Percentiles rank a stretch among this genome's conserved stretches.
phyloP scores from a whole-genome alignment of 2,888 invertebrate genomes.

The Pseudococcus viburni region DNA sequence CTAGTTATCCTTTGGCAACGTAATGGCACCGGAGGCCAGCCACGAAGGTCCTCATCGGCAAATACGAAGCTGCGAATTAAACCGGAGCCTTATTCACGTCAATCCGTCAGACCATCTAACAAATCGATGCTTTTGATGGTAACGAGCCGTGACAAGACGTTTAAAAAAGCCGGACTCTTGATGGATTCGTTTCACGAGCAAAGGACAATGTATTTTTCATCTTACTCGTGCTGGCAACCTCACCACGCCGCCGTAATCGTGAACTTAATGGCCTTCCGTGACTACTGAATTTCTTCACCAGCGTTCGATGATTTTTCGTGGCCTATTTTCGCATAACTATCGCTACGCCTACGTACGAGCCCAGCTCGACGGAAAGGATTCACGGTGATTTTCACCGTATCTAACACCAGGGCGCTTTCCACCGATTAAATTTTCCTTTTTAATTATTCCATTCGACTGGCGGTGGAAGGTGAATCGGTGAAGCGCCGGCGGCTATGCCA shows the following conservation, averaged over 20 bases:
- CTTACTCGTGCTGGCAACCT: background rate
- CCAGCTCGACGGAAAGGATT: background rate
- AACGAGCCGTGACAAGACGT: slow-evolving; percentile 29
- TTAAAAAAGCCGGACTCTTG: slow-evolving; percentile 19
- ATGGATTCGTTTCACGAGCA: background rate
- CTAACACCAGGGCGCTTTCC: background rate
- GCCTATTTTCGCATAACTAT: background rate
- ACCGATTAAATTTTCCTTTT: slow-evolving; percentile 17
- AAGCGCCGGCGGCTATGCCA: background rate
- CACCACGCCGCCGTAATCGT: background rate
- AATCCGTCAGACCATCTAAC: background rate
- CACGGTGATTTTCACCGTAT: slow-evolving; percentile 23
- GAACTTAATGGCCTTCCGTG: slow-evolving; percentile 34
- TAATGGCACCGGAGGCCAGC: background rate
- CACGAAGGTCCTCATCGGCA: background rate
- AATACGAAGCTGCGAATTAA: background rate
- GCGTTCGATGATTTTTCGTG: slow-evolving; percentile 27
- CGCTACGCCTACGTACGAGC: background rate
- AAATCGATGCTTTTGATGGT: slow-evolving; percentile 47
- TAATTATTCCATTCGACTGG: background rate
- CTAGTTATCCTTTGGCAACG: background rate
- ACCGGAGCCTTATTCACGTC: background rate
- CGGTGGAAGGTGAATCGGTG: background rate
- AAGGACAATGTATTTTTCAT: slow-evolving; percentile 15
- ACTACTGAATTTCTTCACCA: background rate